Conservation (phyloP, 2,888 invertebrate genomes). For the Oegoconia quadripuncta region DNA sequence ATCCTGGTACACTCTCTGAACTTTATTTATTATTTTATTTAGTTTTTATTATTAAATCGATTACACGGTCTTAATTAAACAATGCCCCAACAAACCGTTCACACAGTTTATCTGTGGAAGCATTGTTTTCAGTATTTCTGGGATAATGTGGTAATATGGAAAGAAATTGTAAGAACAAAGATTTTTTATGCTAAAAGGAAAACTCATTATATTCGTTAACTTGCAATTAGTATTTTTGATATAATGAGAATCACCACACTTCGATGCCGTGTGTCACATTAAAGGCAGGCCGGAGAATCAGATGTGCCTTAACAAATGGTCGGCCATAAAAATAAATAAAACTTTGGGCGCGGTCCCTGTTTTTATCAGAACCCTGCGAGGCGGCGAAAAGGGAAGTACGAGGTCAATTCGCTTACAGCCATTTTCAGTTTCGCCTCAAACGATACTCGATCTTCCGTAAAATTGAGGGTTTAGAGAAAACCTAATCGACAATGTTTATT, state of each 20-base stretch:
- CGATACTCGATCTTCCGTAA: constrained; percentile 48
- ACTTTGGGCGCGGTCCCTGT: constrained; percentile 40
- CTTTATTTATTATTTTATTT: too few species aligned
- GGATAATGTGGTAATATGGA: too few species aligned
- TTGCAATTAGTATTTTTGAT: not conserved
- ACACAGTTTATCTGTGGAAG: too few species aligned
- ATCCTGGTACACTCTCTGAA: too few species aligned
- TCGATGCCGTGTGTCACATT: constrained; percentile 2
- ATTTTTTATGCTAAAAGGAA: too few species aligned
- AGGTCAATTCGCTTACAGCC: constrained; percentile 44
- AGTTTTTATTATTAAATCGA: too few species aligned
- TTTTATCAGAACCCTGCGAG: constrained; percentile 44
- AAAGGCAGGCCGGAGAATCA: constrained; percentile 35
- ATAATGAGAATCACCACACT: not conserved
- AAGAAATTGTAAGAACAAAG: too few species aligned
- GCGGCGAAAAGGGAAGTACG: constrained; percentile 38
- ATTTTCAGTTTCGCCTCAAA: constrained; percentile 38
- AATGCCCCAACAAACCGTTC: too few species aligned
- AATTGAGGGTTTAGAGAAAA: constrained; percentile 36
- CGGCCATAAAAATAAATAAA: constrained; percentile 60
- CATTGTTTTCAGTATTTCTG: too few species aligned
- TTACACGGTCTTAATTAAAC: too few species aligned
- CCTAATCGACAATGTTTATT: constrained; percentile 9
- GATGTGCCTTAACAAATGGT: constrained; percentile 52
- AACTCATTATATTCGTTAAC: too few species aligned